These are phyloP conservation scores for Zosterops borbonicus DNA, from an alignment of 2,113 vertebrate species.

Conservation along the genomic window DNA sequence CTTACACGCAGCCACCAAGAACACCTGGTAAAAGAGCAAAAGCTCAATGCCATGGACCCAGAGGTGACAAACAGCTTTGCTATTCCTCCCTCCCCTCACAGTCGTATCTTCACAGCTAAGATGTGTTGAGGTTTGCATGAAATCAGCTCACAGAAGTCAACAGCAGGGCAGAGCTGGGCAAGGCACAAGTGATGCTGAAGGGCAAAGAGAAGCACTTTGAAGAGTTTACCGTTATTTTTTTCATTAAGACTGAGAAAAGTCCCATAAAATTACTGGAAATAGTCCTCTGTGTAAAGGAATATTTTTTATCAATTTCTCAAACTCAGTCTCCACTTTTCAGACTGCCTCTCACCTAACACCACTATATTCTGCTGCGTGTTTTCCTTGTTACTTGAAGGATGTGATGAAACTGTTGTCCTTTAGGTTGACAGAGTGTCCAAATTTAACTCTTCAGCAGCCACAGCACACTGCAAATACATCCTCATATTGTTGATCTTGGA, in stretches of 20 bases:
- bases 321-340: neutral
- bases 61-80: neutral
- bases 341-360: neutral
- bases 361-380: neutral
- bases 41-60: neutral
- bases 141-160: neutral
- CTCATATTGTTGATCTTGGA: neutral
- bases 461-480: neutral
- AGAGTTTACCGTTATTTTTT: neutral
- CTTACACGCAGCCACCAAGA: neutral
- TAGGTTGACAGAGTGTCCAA: neutral
- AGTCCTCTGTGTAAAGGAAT: neutral
- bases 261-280: neutral
- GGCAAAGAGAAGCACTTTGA: neutral
- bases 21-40: neutral
- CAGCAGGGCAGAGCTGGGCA: neutral
- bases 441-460: neutral
- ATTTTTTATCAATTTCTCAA: neutral
- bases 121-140: neutral
- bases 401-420: neutral
- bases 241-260: neutral
- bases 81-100: neutral
- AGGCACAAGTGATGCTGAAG: neutral
- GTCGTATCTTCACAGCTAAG: neutral
- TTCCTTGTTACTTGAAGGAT: neutral